These are phyloP conservation scores for Actenoides hombroni DNA, from an alignment of 2,113 vertebrate genomes.

Conservation along the genomic window DNA sequence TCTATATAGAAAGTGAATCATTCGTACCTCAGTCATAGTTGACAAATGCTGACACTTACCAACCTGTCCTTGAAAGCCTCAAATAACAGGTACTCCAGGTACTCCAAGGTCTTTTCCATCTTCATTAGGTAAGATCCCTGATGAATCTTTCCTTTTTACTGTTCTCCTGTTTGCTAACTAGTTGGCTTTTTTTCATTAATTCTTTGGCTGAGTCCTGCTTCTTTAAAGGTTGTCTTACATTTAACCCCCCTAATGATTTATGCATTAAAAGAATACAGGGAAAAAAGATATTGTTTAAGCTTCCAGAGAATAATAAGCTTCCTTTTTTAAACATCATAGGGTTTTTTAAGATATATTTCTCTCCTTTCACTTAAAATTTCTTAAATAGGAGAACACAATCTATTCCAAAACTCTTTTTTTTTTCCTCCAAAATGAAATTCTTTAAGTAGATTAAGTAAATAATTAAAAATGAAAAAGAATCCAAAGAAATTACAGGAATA, in stretches of 20 bases:
- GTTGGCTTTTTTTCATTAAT: neutral
- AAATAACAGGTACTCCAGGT: neutral
- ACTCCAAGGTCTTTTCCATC: neutral
- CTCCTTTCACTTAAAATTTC: neutral
- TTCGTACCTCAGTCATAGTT: neutral
- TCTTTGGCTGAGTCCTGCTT: neutral
- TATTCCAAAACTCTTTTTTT: neutral
- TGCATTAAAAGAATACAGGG: neutral
- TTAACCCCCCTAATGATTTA: neutral
- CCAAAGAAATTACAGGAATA: neutral
- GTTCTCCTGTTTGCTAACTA: neutral
- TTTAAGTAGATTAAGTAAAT: neutral
- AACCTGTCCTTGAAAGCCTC: slow-evolving; percentile 1
- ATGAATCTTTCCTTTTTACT: slow-evolving; percentile 39
- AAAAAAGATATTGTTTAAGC: neutral
- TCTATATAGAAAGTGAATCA: neutral
- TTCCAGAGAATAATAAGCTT: neutral
- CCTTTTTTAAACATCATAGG: neutral
- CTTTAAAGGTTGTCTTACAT: neutral
- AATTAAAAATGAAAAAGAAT: neutral
- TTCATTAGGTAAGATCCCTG: slow-evolving; percentile 14
- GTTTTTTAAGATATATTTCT: neutral
- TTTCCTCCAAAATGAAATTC: neutral
- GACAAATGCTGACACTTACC: neutral
- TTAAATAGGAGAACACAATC: neutral